Percentiles rank a stretch among this genome's conserved stretches.
Conservation (phyloP, 2,113 vertebrate genomes). For the zebrafish (Danio rerio) region DNA sequence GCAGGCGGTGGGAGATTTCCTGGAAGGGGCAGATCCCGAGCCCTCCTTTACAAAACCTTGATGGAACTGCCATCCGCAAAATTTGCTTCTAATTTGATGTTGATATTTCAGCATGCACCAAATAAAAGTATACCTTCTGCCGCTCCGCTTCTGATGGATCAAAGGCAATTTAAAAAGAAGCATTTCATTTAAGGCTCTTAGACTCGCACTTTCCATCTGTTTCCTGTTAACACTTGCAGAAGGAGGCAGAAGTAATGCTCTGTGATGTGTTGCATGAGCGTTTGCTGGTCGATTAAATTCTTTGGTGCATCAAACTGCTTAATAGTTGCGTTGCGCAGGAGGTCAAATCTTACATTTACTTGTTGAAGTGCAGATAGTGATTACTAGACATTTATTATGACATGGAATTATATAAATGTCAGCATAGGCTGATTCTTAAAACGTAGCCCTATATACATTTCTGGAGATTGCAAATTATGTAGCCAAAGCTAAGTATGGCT, state of each 20-base stretch:
- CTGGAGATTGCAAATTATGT: too few relatives aligned
- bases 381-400: neutral
- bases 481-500: too few relatives aligned
- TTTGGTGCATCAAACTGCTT: neutral
- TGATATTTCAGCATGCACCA: slow-evolving; percentile 24
- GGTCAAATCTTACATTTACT: neutral
- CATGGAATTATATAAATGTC: neutral
- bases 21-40: slow-evolving; percentile 56
- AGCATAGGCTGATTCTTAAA: too few relatives aligned
- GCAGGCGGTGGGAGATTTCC: slow-evolving; percentile 45
- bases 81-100: slow-evolving; percentile 48
- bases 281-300: neutral
- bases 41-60: slow-evolving; percentile 40
- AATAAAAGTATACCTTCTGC: slow-evolving; percentile 33
- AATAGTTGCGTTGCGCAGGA: neutral
- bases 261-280: neutral
- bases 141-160: slow-evolving; percentile 20
- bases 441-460: too few relatives aligned
- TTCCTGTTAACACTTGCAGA: slow-evolving; percentile 1
- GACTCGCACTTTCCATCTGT: neutral
- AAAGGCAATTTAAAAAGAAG: slow-evolving; percentile 25
- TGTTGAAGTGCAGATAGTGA: neutral
- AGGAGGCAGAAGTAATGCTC: neutral
- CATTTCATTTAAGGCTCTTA: slow-evolving; percentile 5
- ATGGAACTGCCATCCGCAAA: slow-evolving; percentile 52